Evolutionary conservation across 2,888 invertebrate species (phyloP).

Genomic region (Nephrotoma appendiculata): DNA sequence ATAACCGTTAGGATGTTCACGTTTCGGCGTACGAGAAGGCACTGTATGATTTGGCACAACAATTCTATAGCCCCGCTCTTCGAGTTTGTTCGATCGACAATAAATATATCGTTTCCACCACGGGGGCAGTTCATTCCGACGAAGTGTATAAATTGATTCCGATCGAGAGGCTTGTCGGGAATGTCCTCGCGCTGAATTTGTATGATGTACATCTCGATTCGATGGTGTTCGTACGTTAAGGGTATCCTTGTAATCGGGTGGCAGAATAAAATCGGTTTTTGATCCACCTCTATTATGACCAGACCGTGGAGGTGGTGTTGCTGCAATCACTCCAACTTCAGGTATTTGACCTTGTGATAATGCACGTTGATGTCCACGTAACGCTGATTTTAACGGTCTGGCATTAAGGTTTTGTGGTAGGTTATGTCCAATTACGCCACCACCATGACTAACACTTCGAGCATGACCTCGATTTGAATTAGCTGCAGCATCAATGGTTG

Average conservation of each 20-base stretch:
- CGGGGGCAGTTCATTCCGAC: constrained; percentile 55
- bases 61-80: constrained; percentile 52
- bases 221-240: constrained; percentile 46
- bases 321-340: constrained; percentile 31
- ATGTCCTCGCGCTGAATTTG: constrained; percentile 47
- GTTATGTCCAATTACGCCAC: constrained; percentile 35
- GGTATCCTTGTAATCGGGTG: constrained; percentile 68
- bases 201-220: constrained; percentile 26
- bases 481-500: not conserved
- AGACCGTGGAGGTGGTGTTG: constrained; percentile 30
- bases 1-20: constrained; percentile 71
- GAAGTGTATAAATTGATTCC: constrained; percentile 78
- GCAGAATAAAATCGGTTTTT: constrained; percentile 78
- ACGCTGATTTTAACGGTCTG: constrained; percentile 56
- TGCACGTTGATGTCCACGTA: constrained; percentile 68
- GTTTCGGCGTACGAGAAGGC: constrained; percentile 62
- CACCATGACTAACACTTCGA: constrained; percentile 76
- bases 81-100: constrained; percentile 45
- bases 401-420: constrained; percentile 35
- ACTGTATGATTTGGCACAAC: constrained; percentile 78
- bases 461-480: constrained; percentile 43
- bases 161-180: constrained; percentile 80
- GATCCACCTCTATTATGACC: constrained; percentile 73
- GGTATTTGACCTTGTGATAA: constrained; percentile 78
- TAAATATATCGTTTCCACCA: constrained; percentile 54